Evolutionary conservation across 2,888 invertebrate species (phyloP).

Genomic region (Steinernema hermaphroditum): DNA sequence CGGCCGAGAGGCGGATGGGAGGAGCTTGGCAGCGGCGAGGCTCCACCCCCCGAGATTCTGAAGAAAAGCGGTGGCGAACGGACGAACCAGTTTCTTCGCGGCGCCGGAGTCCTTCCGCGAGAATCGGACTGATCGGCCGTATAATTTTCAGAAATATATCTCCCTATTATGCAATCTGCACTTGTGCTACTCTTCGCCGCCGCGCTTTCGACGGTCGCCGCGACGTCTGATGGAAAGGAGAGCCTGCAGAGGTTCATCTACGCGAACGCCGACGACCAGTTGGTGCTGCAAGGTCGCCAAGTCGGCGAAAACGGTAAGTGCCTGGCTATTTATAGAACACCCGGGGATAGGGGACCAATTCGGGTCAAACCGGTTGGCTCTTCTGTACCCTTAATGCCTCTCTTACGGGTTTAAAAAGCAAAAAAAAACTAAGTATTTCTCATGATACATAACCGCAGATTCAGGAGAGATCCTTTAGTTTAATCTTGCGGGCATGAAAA

Average conservation of each 20-base stretch:
- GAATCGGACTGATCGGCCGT: not conserved
- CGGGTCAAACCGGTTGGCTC: not conserved
- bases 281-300: slow-evolving; percentile 34
- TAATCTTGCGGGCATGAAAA: too few species aligned
- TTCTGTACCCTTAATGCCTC: not conserved
- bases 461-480: not conserved
- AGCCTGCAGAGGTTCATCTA: slow-evolving; percentile 42
- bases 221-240: not conserved
- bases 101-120: not conserved
- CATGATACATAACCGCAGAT: not conserved
- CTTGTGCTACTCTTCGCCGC: not conserved
- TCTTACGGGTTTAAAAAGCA: not conserved
- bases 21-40: not conserved
- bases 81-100: slow-evolving; percentile 15
- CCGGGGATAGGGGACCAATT: not conserved
- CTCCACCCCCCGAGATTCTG: not conserved
- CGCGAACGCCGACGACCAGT: slow-evolving; percentile 54
- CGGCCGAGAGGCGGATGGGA: not conserved
- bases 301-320: slow-evolving; percentile 7
- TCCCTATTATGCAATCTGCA: not conserved
- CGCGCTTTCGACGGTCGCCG: not conserved
- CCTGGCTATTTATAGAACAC: not conserved
- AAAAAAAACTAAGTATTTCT: not conserved
- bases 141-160: not conserved
- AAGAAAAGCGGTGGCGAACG: not conserved